Evolutionary conservation across 35 echinoderm and acorn worm species (phyloP).

Genomic region (Patiria miniata): DNA sequence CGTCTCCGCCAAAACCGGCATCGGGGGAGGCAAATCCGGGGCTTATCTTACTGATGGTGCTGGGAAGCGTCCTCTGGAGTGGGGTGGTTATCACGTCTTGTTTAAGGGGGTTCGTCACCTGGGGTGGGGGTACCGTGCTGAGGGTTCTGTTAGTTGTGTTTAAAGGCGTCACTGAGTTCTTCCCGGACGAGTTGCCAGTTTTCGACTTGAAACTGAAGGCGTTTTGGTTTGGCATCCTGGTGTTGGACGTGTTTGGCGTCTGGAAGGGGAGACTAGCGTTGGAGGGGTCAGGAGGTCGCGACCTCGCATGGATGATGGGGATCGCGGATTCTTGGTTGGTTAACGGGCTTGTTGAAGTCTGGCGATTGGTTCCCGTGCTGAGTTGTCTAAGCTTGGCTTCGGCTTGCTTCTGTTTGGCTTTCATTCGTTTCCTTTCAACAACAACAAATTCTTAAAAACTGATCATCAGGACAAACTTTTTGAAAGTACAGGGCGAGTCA

Average conservation of each 20-base stretch:
- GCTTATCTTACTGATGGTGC: conserved; percentile 14
- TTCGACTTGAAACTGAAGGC: conserved; percentile 6
- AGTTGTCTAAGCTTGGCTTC: conserved; percentile 56
- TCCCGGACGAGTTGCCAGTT: not conserved
- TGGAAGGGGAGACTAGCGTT: not conserved
- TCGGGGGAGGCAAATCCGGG: not conserved
- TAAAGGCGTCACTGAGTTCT: not conserved
- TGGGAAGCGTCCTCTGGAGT: conserved; percentile 9
- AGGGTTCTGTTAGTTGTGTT: not conserved
- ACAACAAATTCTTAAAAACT: too few species aligned
- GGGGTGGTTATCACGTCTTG: conserved; percentile 24
- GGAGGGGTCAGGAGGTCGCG: not conserved
- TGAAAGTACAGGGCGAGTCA: too few species aligned
- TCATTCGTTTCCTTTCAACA: conserved; percentile 64
- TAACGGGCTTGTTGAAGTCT: not conserved
- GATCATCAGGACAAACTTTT: too few species aligned
- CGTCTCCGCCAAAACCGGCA: conserved; percentile 45
- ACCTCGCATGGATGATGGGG: not conserved
- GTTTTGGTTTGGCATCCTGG: not conserved
- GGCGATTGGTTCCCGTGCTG: not conserved
- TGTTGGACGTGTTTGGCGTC: not conserved
- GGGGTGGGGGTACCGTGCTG: not conserved
- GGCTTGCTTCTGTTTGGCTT: conserved; percentile 76
- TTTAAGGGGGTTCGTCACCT: not conserved
- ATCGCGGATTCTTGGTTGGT: not conserved